Evolutionary conservation across 2,797 vertebrate genomes (phyloP).

Genomic region (Neoniphon sammara): DNA sequence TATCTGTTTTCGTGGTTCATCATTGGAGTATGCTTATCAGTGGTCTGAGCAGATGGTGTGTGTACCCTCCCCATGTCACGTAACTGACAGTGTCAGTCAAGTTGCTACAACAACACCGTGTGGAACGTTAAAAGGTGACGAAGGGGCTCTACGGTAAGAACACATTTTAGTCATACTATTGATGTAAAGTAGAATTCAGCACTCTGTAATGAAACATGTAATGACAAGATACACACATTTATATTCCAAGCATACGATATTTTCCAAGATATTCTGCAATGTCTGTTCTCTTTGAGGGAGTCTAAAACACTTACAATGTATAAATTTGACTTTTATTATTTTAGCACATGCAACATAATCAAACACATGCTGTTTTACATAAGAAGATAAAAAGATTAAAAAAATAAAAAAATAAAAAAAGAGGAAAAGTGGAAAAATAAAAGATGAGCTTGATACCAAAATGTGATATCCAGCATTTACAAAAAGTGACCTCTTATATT

Average conservation of each 20-base stretch:
- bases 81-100: slow-evolving; percentile 13
- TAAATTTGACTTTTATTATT: slow-evolving; percentile 2
- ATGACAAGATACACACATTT: neutral
- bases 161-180: neutral
- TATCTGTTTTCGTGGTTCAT: neutral
- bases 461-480: no score
- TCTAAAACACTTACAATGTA: neutral
- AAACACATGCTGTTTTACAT: neutral
- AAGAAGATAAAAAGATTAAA: no score
- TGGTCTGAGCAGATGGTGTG: neutral
- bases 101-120: slow-evolving; percentile 2
- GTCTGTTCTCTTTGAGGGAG: neutral
- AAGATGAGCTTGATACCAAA: no score
- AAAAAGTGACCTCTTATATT: no score
- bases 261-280: neutral
- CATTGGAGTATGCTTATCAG: slow-evolving; percentile 55
- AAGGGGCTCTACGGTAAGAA: slow-evolving; percentile 35
- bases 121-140: neutral
- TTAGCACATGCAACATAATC: slow-evolving; percentile 6
- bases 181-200: neutral
- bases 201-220: neutral
- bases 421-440: no score
- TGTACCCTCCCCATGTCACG: slow-evolving; percentile 19
- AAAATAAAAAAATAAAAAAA: no score
- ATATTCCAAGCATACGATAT: slow-evolving; percentile 1